Percentiles rank a stretch among this genome's conserved stretches.
phyloP scores from a whole-genome alignment of 2,113 vertebrate genomes.

The Neolamprologus tretocephalus region DNA sequence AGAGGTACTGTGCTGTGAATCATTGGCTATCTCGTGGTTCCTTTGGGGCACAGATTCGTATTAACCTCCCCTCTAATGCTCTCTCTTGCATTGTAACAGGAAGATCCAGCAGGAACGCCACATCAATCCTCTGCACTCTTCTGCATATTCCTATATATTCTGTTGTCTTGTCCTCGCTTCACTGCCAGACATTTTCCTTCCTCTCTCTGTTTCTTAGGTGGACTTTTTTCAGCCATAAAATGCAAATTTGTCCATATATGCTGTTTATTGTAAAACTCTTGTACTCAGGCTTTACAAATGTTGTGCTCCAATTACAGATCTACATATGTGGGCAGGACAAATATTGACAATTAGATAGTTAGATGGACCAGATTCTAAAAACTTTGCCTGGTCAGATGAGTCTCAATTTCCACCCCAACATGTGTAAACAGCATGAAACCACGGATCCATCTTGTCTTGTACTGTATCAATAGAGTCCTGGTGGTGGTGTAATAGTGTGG shows the following conservation, averaged over 20 bases:
- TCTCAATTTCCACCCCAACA: background rate
- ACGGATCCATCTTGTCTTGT: background rate
- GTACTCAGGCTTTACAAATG: background rate
- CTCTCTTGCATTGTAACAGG: background rate
- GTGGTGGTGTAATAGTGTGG: background rate
- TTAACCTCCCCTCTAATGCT: background rate
- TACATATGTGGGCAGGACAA: background rate
- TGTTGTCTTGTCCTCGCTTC: background rate
- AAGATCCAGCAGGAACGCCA: background rate
- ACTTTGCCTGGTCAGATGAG: background rate
- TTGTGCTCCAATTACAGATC: background rate
- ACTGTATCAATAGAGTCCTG: background rate
- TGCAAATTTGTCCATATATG: background rate
- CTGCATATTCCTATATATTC: background rate
- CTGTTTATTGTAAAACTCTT: background rate
- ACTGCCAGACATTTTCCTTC: background rate
- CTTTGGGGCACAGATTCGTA: background rate
- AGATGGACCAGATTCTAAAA: background rate
- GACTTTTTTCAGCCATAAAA: background rate
- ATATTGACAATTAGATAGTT: background rate
- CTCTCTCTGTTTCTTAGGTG: background rate
- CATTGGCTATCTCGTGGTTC: background rate
- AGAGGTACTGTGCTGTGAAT: background rate
- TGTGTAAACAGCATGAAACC: background rate
- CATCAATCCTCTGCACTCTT: background rate